Evolutionary conservation across 2,113 vertebrate species (phyloP).

Genomic region (Rhinopithecus roxellana): DNA sequence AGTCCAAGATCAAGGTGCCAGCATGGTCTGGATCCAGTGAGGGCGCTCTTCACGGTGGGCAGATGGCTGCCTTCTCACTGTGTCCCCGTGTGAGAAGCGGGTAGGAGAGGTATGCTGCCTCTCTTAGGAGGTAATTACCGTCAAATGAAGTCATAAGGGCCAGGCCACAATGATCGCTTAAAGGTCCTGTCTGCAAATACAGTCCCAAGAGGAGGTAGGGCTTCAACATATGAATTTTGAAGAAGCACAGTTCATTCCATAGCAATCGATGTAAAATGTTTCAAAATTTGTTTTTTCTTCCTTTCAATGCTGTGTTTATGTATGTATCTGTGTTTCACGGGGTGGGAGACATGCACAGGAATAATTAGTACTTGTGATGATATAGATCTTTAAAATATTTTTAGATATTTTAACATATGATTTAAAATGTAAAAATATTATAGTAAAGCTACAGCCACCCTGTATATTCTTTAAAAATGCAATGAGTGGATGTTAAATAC

Average conservation of each 20-base stretch:
- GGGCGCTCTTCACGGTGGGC: background rate
- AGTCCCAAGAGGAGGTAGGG: accelerated
- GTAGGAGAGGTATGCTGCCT: background rate
- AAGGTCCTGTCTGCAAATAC: background rate
- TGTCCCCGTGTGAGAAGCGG: background rate
- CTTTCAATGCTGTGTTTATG: background rate
- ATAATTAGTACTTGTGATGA: background rate
- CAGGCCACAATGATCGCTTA: background rate
- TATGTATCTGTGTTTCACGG: background rate
- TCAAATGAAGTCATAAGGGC: too few relatives aligned
- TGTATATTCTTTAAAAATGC: background rate
- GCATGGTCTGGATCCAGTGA: background rate
- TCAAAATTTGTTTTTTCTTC: background rate
- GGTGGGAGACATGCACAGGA: background rate
- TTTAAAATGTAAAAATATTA: background rate
- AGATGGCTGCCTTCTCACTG: background rate
- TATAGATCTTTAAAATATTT: background rate
- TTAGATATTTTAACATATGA: background rate
- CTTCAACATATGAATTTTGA: background rate
- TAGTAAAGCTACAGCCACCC: background rate
- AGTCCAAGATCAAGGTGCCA: background rate
- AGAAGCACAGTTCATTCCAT: background rate
- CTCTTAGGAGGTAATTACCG: background rate
- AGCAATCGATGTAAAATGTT: background rate
- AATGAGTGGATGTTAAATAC: background rate